phyloP scores from a whole-genome alignment of 2,797 vertebrate species.

The Lacerta agilis region DNA sequence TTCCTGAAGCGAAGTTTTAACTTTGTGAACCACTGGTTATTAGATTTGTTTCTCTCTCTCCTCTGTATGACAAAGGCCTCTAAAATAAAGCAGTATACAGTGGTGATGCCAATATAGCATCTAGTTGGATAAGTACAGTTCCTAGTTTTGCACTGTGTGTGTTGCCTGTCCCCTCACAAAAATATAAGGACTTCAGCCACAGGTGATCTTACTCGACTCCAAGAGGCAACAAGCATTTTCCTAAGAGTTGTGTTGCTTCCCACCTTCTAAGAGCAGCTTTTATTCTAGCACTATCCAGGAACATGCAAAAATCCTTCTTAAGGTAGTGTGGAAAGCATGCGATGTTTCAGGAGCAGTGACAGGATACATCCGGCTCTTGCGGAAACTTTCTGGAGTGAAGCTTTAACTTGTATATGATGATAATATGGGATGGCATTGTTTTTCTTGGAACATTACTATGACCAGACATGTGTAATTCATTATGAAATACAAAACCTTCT shows the following conservation, averaged over 20 bases:
- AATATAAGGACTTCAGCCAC: not conserved
- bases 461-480: not conserved
- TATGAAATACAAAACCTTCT: not conserved
- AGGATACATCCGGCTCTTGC: no score
- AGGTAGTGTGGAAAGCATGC: not conserved
- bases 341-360: no score
- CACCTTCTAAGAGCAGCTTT: not conserved
- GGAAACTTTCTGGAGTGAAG: no score
- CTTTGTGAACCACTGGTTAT: not conserved
- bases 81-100: not conserved
- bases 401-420: slow-evolving; percentile 5
- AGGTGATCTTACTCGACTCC: not conserved
- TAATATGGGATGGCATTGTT: not conserved
- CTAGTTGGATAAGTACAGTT: not conserved
- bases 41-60: not conserved
- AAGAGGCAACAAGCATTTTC: slow-evolving; percentile 4
- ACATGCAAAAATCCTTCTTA: slow-evolving; percentile 6
- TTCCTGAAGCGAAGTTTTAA: not conserved
- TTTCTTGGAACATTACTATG: slow-evolving; percentile 4
- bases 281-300: slow-evolving; percentile 5
- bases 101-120: not conserved
- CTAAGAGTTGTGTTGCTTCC: not conserved
- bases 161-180: not conserved
- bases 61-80: not conserved
- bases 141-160: not conserved